A percentile compares a stretch with the other conserved stretches of the same genome.
Conservation (phyloP, 2,888 invertebrate genomes). For the Nemotelus pantherinus region DNA sequence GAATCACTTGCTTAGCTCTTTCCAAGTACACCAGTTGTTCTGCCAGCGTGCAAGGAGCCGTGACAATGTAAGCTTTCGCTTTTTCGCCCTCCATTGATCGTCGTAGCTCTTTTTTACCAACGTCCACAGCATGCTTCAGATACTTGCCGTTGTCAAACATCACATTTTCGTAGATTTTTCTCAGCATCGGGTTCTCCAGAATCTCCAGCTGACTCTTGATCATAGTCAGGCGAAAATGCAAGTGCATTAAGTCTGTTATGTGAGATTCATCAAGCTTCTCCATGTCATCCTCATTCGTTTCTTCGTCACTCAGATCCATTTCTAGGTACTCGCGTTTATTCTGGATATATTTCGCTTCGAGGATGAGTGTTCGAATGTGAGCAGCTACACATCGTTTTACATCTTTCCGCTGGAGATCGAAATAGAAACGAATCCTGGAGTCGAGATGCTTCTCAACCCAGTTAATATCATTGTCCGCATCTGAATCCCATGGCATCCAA, state of each 20-base stretch:
- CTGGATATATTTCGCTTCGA: slow-evolving; percentile 68
- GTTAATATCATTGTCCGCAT: slow-evolving; percentile 68
- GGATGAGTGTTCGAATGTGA: slow-evolving; percentile 67
- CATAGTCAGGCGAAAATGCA: slow-evolving; percentile 68
- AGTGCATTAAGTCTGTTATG: slow-evolving; percentile 67
- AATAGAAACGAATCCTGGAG: slow-evolving; percentile 68
- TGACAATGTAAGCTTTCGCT: slow-evolving; percentile 65
- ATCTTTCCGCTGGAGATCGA: slow-evolving; percentile 68
- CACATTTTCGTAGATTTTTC: slow-evolving; percentile 64
- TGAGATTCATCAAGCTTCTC: slow-evolving; percentile 56
- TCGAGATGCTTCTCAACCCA: slow-evolving; percentile 69
- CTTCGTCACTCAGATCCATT: slow-evolving; percentile 62
- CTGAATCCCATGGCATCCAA: slow-evolving; percentile 73
- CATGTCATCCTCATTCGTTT: slow-evolving; percentile 59
- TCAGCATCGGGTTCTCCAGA: slow-evolving; percentile 69
- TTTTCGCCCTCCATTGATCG: slow-evolving; percentile 15
- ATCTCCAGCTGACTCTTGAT: slow-evolving; percentile 71
- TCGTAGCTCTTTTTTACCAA: slow-evolving; percentile 16
- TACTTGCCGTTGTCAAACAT: slow-evolving; percentile 55
- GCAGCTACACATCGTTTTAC: slow-evolving; percentile 67
- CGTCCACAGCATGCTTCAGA: slow-evolving; percentile 14
- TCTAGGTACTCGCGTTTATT: slow-evolving; percentile 65
- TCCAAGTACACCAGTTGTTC: slow-evolving; percentile 65
- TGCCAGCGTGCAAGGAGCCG: slow-evolving; percentile 64
- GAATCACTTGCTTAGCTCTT: slow-evolving; percentile 62